phyloP scores from a whole-genome alignment of 1,140 invertebrate species.

The Saccostrea echinata region DNA sequence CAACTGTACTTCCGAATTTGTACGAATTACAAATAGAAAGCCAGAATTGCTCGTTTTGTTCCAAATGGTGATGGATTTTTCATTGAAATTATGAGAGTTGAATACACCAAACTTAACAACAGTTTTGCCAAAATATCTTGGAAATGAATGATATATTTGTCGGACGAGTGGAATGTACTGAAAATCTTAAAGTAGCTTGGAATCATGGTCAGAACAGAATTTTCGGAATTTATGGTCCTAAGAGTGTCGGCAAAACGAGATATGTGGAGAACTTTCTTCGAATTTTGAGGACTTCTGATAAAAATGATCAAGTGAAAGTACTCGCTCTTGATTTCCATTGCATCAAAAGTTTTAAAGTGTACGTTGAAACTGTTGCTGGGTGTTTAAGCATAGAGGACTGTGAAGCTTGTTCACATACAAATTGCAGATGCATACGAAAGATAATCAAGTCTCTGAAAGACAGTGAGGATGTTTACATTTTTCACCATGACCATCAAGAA shows the following conservation, averaged over 20 bases:
- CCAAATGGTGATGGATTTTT: no score
- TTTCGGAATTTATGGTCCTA: neutral
- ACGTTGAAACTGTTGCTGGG: neutral
- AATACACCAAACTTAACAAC: no score
- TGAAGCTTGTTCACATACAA: neutral
- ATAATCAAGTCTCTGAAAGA: neutral
- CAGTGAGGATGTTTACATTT: neutral
- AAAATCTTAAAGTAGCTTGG: neutral
- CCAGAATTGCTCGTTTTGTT: no score
- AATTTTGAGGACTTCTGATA: neutral
- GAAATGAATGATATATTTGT: slow-evolving; percentile 1
- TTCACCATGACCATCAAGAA: neutral
- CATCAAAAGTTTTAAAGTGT: neutral
- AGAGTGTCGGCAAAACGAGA: neutral
- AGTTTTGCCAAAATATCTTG: no score
- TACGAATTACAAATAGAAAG: no score
- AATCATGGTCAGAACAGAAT: neutral
- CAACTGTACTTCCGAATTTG: no score
- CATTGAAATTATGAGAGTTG: no score
- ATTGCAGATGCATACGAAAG: neutral
- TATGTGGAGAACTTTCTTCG: slow-evolving; percentile 13
- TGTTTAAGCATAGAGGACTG: neutral
- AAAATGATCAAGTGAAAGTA: neutral
- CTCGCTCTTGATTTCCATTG: neutral
- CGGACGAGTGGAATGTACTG: neutral